A percentile compares a stretch with the other conserved stretches of the same genome.
phyloP scores from a whole-genome alignment of 1,140 invertebrate species.

The Patella vulgata region DNA sequence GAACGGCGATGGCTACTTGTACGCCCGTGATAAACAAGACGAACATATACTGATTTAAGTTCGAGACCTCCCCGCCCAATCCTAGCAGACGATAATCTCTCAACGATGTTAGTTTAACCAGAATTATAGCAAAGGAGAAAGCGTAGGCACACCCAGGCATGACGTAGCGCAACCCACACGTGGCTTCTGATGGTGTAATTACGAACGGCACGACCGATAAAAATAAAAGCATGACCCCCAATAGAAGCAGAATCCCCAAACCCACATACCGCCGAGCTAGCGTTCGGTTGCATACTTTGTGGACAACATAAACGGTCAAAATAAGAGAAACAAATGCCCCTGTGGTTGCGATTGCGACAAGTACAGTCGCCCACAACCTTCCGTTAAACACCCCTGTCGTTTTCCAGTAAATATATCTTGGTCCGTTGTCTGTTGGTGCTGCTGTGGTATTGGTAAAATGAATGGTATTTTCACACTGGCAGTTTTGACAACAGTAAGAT shows the following conservation, averaged over 20 bases:
- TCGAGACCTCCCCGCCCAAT: constrained; percentile 73
- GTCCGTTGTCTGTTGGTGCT: background rate
- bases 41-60: constrained; percentile 70
- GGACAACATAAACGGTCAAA: constrained; percentile 69
- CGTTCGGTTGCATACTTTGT: constrained; percentile 69
- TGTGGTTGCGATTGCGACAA: constrained; percentile 39
- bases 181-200: constrained; percentile 63
- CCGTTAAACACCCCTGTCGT: constrained; percentile 39
- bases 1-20: constrained; percentile 38
- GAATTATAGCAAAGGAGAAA: constrained; percentile 71
- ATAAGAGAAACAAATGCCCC: constrained; percentile 63
- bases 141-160: constrained; percentile 69
- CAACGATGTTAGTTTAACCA: constrained; percentile 72
- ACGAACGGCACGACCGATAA: constrained; percentile 70
- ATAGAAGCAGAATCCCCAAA: constrained; percentile 69
- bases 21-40: constrained; percentile 72
- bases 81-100: constrained; percentile 71
- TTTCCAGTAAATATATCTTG: constrained; percentile 21
- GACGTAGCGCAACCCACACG: constrained; percentile 70
- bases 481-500: constrained; percentile 33
- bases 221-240: constrained; percentile 68
- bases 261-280: constrained; percentile 70
- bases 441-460: constrained; percentile 17
- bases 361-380: constrained; percentile 44
- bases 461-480: constrained; percentile 32